Base-by-base conservation (phyloP, 2,888 invertebrate species). In the Dicyrtomina minuta region DNA sequence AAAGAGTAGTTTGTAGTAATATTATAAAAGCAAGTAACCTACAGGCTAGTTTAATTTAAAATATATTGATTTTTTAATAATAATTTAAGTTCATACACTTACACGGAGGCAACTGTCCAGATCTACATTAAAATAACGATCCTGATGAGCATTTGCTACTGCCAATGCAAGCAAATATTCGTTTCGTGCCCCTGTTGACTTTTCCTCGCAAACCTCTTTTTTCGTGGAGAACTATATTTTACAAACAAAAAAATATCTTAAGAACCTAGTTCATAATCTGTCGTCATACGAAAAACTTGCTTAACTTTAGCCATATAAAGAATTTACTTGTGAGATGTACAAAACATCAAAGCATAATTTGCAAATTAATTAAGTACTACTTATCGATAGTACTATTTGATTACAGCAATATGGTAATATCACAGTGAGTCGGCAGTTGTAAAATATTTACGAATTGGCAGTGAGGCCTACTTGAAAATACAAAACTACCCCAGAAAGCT, bases 131-230 rank as follows among this genome's bases (percentile, higher is more conserved):
- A 93, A 96, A 83, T 96, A 97, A 74, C 92, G 88, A 75, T 88
- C 88, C 82, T 90, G 92, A 82, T 97, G 96, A 62, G 96, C 95
- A 82, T 96, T 97, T 51, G 94, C 93, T 24, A 95, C 91, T 0
- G 95, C 90, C 76, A 96, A 87, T 80, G 92, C 91, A 73, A 97
- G 86, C 64, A 97, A 84, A 81, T 96, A 97, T 82, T 96, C 96
- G 81, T 97, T 97, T 75, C 97, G 86, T 33, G 96, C 94, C 17
- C 92, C 92, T 0, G 94, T 92, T 1, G 96, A 94, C 83, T 95
- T 95, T 81, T 93, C 93, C 82, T 97, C 96, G 64, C 94, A 87
- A 79, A 90, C 89, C 80, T 96, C 96, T 73, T 92, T 88, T 80
- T 94, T 91, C 2, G 92, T 89, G 8, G 92, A 92, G 55, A 96